A percentile compares a stretch with the other conserved stretches of the same genome.
phyloP scores from a whole-genome alignment of 2,113 vertebrate genomes.

The Clarias macrocephalus region DNA sequence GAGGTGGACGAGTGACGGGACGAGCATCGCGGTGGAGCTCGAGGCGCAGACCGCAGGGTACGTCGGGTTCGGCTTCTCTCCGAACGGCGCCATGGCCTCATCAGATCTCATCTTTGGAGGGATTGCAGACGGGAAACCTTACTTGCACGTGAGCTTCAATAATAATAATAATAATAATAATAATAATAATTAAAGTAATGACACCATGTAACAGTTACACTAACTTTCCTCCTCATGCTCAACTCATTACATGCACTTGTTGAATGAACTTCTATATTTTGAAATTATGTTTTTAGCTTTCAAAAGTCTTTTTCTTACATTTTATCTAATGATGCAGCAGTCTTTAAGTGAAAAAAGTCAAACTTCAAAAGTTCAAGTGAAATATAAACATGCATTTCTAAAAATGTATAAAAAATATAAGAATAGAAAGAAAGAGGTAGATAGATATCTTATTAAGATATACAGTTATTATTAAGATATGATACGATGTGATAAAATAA shows the following conservation, averaged over 20 bases:
- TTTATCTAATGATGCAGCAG: background rate
- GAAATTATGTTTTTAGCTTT: background rate
- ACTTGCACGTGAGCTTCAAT: constrained; percentile 75
- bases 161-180: background rate
- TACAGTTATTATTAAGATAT: too few relatives aligned
- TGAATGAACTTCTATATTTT: background rate
- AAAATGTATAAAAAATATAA: background rate
- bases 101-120: constrained; percentile 84
- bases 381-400: background rate
- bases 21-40: constrained; percentile 72
- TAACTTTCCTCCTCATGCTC: background rate
- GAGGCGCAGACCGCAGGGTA: constrained; percentile 82
- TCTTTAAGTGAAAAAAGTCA: background rate
- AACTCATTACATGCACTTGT: background rate
- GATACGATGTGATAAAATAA: too few relatives aligned
- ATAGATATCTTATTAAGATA: background rate
- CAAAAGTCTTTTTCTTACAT: background rate
- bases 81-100: constrained; percentile 78
- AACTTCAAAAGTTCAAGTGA: background rate
- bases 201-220: background rate
- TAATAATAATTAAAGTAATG: background rate
- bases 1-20: constrained; percentile 72
- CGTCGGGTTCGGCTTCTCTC: constrained; percentile 84
- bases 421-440: background rate
- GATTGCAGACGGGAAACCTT: constrained; percentile 77